phyloP scores from a whole-genome alignment of 2,797 vertebrate species.

The Antennarius maculatus region DNA sequence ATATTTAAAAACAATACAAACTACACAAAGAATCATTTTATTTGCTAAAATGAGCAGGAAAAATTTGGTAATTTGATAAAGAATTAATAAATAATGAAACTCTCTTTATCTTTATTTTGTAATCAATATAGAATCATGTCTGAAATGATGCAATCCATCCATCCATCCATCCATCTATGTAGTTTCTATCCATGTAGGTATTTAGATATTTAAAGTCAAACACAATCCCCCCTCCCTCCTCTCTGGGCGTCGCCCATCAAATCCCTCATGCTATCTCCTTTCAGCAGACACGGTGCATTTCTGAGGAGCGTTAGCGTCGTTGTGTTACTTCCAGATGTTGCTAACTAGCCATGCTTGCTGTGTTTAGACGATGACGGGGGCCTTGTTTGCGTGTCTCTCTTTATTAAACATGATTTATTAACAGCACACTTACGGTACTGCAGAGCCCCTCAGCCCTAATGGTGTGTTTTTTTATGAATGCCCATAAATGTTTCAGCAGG shows the following conservation, averaged over 20 bases:
- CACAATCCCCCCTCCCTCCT: slow-evolving; percentile 5
- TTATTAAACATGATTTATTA: slow-evolving; percentile 79
- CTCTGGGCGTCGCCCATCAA: slow-evolving; percentile 8
- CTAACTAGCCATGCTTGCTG: slow-evolving; percentile 66
- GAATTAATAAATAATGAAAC: no score
- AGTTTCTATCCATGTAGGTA: not conserved
- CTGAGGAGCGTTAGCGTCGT: slow-evolving; percentile 40
- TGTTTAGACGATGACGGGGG: slow-evolving; percentile 48
- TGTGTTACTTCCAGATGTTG: slow-evolving; percentile 60
- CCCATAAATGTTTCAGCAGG: slow-evolving; percentile 78
- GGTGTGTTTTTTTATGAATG: slow-evolving; percentile 76
- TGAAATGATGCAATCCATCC: not conserved
- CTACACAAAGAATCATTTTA: not conserved
- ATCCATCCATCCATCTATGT: not conserved
- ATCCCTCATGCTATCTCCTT: slow-evolving; percentile 10
- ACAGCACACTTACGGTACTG: slow-evolving; percentile 69
- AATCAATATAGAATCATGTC: no score
- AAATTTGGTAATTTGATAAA: no score
- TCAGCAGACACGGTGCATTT: slow-evolving; percentile 47
- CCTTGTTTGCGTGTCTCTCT: slow-evolving; percentile 70
- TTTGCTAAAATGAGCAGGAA: no score
- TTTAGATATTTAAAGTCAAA: slow-evolving; percentile 7
- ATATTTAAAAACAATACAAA: slow-evolving; percentile 1
- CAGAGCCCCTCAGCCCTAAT: slow-evolving; percentile 74
- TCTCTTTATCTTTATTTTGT: no score